phyloP scores from a whole-genome alignment of 2,888 invertebrate genomes.

The Gymnosoma rotundatum region DNA sequence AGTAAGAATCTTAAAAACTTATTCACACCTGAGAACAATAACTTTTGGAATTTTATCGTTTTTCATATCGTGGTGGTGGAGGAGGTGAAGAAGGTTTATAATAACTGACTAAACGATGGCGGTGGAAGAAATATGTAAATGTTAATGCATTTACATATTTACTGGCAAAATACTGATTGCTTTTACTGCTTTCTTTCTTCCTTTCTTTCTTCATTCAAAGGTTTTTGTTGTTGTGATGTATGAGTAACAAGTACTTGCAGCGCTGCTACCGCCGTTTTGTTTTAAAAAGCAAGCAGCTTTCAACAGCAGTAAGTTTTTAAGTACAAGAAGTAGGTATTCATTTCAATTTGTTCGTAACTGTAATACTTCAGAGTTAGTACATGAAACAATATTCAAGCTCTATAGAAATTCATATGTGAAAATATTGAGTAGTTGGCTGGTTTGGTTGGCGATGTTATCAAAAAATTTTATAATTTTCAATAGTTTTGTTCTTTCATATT shows the following conservation, averaged over 20 bases:
- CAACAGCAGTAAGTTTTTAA: slow-evolving; percentile 43
- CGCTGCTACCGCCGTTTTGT: slow-evolving; percentile 14
- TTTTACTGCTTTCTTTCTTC: background rate
- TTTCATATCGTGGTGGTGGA: slow-evolving; percentile 37
- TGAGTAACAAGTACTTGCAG: slow-evolving; percentile 3
- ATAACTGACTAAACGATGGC: background rate
- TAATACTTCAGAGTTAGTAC: slow-evolving; percentile 53
- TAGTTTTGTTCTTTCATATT: slow-evolving; percentile 52
- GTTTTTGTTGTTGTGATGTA: background rate
- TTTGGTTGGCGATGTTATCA: slow-evolving; percentile 35
- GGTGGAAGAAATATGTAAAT: background rate
- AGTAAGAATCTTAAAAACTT: slow-evolving; percentile 79
- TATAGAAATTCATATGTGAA: slow-evolving; percentile 38
- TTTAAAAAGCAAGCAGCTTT: slow-evolving; percentile 36
- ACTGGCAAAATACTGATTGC: slow-evolving; percentile 18
- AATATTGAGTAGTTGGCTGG: slow-evolving; percentile 44
- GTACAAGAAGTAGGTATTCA: slow-evolving; percentile 25
- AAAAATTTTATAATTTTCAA: slow-evolving; percentile 48
- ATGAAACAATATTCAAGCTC: slow-evolving; percentile 54
- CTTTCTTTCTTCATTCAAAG: slow-evolving; percentile 19
- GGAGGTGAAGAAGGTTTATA: background rate
- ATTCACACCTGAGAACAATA: slow-evolving; percentile 82
- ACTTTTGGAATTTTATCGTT: slow-evolving; percentile 67
- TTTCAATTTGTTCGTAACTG: slow-evolving; percentile 34
- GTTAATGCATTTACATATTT: slow-evolving; percentile 49